These are phyloP conservation scores for Cyaniris semiargus DNA, from an alignment of 2,888 invertebrate species.

Conservation along the genomic window DNA sequence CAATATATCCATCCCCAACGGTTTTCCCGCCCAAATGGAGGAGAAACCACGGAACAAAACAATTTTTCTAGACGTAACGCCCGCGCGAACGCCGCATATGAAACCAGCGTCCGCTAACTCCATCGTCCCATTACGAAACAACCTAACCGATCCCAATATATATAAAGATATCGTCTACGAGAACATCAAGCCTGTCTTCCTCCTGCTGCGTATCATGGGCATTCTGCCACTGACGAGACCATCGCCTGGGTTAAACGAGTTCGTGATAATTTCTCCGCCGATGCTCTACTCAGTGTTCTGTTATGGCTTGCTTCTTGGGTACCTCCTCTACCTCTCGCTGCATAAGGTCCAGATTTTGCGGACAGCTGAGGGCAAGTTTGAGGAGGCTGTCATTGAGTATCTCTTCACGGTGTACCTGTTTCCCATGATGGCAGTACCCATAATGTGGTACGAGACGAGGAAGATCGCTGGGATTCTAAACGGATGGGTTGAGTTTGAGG, in stretches of 20 bases:
- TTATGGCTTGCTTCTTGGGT: constrained; percentile 73
- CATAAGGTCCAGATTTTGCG: constrained; percentile 82
- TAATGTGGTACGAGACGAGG: constrained; percentile 84
- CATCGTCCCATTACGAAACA: constrained; percentile 60
- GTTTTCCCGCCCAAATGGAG: constrained; percentile 56
- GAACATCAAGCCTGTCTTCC: constrained; percentile 72
- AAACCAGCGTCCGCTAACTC: constrained; percentile 56
- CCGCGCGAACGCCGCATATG: constrained; percentile 56
- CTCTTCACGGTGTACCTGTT: constrained; percentile 86
- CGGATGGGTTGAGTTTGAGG: constrained; percentile 85
- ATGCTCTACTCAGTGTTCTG: constrained; percentile 81
- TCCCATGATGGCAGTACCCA: constrained; percentile 82
- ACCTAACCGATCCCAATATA: constrained; percentile 57
- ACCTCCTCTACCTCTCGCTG: constrained; percentile 82
- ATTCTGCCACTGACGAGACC: constrained; percentile 81
- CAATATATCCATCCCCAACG: constrained; percentile 58
- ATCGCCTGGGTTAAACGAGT: constrained; percentile 71
- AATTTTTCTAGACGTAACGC: constrained; percentile 69
- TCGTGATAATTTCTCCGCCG: constrained; percentile 73
- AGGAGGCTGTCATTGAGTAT: constrained; percentile 88
- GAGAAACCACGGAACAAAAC: constrained; percentile 58
- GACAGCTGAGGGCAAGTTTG: constrained; percentile 84
- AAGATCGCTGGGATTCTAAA: constrained; percentile 82
- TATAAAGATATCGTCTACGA: constrained; percentile 69
- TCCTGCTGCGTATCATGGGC: constrained; percentile 77